These are phyloP conservation scores for Papilio aristodemus DNA, from an alignment of 1,140 invertebrate genomes.

Conservation along the genomic window DNA sequence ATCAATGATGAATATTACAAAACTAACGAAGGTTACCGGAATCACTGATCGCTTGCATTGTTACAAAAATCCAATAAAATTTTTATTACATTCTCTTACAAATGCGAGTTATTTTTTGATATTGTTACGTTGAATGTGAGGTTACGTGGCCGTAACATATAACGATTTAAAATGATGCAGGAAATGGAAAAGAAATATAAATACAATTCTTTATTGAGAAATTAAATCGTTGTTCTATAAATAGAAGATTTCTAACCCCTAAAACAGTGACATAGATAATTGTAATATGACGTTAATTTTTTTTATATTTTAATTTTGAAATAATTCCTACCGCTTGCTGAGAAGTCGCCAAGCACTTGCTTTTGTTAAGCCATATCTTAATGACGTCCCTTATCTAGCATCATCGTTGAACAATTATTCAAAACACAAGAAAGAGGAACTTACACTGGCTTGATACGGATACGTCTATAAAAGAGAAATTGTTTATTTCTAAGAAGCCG, in stretches of 20 bases:
- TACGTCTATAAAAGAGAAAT: slow-evolving; percentile 12
- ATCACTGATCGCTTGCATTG: slow-evolving; percentile 14
- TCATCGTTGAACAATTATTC: not conserved
- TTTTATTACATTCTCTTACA: slow-evolving; percentile 17
- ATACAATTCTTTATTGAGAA: no score
- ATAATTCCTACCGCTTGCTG: no score
- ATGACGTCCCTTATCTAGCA: no score
- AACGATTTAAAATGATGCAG: not conserved
- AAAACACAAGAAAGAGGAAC: not conserved
- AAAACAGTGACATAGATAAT: no score
- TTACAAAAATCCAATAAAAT: slow-evolving; percentile 6
- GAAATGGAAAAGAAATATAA: no score
- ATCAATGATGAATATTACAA: slow-evolving; percentile 14
- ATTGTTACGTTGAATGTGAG: not conserved
- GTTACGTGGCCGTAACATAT: not conserved
- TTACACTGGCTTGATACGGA: not conserved
- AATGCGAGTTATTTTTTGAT: slow-evolving; percentile 7
- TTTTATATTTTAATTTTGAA: no score
- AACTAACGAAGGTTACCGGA: slow-evolving; percentile 21
- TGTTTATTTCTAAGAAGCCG: not conserved
- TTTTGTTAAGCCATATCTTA: no score
- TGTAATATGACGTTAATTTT: no score
- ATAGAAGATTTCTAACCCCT: no score
- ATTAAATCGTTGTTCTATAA: no score
- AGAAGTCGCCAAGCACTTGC: no score